phyloP scores from a whole-genome alignment of 2,797 vertebrate species.

The Rhadinocentrus ornatus region DNA sequence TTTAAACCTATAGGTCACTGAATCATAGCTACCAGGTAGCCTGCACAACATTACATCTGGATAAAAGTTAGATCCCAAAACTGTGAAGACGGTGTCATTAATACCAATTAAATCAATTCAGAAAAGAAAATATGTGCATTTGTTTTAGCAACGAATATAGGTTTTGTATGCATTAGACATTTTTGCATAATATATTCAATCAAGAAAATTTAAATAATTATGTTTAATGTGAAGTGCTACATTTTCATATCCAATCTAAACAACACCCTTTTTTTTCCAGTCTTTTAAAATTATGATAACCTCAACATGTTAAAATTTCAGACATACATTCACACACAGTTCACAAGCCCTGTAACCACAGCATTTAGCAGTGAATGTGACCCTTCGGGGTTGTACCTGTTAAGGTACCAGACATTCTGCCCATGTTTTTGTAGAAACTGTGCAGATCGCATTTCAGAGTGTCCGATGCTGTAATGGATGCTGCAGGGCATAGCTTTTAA shows the following conservation, averaged over 20 bases:
- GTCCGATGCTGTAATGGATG: constrained; percentile 48
- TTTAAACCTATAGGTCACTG: constrained; percentile 2
- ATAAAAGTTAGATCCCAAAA: background rate
- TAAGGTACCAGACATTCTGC: constrained; percentile 43
- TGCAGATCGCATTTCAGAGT: constrained; percentile 15
- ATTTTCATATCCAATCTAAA: background rate
- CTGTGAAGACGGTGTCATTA: background rate
- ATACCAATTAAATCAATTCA: background rate
- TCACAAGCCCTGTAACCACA: constrained; percentile 3
- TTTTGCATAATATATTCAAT: background rate
- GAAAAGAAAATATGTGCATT: background rate
- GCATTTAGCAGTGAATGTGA: constrained; percentile 20
- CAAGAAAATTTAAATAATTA: background rate
- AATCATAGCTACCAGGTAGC: background rate
- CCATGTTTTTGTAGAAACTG: constrained; percentile 40
- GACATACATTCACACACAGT: constrained; percentile 7
- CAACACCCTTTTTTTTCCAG: background rate
- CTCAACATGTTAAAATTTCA: background rate
- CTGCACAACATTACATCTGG: background rate
- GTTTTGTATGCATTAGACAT: background rate
- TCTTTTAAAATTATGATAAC: constrained; percentile 5
- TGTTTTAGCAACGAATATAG: background rate
- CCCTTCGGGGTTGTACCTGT: constrained; percentile 6
- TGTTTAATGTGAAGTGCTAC: background rate
- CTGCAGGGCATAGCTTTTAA: constrained; percentile 55